Conservation (phyloP, 2,888 invertebrate genomes). For the Pseudanteris insignis region DNA sequence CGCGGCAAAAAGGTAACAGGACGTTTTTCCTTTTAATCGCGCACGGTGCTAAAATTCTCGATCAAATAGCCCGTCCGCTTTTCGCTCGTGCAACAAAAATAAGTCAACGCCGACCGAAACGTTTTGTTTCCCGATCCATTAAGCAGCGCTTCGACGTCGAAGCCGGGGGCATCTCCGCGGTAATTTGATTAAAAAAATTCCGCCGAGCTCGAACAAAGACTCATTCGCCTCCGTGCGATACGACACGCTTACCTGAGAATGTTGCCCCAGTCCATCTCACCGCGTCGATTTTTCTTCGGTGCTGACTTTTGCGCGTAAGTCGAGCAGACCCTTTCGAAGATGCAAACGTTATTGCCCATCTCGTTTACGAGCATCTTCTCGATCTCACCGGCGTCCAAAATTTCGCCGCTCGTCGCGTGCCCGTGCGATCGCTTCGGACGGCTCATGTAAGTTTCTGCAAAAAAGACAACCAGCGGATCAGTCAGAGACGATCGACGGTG, state of each 20-base stretch:
- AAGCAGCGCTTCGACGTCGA: no score
- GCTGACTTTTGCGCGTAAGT: conserved; percentile 70
- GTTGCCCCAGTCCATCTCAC: conserved; percentile 76
- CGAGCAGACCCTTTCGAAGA: conserved; percentile 81
- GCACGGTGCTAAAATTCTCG: no score
- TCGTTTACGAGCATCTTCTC: conserved; percentile 82
- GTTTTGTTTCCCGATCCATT: no score
- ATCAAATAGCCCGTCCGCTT: no score
- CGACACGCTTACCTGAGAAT: conserved; percentile 74
- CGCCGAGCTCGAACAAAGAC: no score
- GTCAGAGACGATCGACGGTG: conserved; percentile 7
- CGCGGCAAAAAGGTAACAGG: no score
- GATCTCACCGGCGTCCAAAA: conserved; percentile 76
- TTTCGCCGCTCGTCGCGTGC: conserved; percentile 66
- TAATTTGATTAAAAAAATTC: no score
- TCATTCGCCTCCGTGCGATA: no score
- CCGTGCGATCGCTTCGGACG: conserved; percentile 71
- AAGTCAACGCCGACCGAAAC: no score
- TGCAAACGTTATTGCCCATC: conserved; percentile 80
- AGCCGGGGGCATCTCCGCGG: no score
- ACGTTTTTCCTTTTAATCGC: no score
- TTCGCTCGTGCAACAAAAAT: no score
- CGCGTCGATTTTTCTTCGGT: conserved; percentile 68
- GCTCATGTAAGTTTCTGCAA: conserved; percentile 76
- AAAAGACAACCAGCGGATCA: conserved; percentile 7